Conservation (phyloP, 2,888 invertebrate species). For the Nysson spinosus region DNA sequence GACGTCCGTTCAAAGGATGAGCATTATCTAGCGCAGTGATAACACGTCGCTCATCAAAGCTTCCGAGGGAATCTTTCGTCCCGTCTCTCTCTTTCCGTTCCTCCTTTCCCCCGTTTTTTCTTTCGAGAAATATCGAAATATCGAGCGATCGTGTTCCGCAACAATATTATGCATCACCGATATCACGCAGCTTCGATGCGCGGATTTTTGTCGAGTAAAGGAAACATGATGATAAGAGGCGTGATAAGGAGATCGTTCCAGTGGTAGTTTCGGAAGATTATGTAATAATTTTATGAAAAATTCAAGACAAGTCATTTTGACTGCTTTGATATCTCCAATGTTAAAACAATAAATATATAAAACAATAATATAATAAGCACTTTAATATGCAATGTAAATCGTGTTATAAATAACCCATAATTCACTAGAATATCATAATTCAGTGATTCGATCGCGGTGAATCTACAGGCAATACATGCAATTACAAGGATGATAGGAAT, state of each 20-base stretch:
- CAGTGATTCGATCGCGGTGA: too few species aligned
- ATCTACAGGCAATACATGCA: constrained; percentile 2
- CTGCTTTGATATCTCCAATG: too few species aligned
- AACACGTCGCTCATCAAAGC: constrained; percentile 51
- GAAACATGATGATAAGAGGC: too few species aligned
- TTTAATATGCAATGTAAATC: too few species aligned
- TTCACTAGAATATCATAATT: too few species aligned
- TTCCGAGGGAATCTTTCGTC: constrained; percentile 52
- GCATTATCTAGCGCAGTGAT: constrained; percentile 51
- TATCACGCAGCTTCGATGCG: constrained; percentile 7
- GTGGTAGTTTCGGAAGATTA: too few species aligned
- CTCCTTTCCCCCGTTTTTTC: not conserved
- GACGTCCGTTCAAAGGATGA: constrained; percentile 57
- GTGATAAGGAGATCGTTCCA: too few species aligned
- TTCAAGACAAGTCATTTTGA: too few species aligned
- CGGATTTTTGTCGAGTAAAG: not conserved
- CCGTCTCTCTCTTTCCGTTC: not conserved
- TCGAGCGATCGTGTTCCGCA: constrained; percentile 21
- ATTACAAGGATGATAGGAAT: constrained; percentile 26
- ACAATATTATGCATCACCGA: constrained; percentile 17
- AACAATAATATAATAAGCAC: too few species aligned
- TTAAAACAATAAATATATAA: too few species aligned
- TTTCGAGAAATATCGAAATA: constrained; percentile 24
- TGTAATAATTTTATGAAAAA: too few species aligned
- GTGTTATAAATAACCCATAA: too few species aligned